These are phyloP conservation scores for Lamproptera curius DNA, from an alignment of 2,888 invertebrate genomes.

Conservation along the genomic window DNA sequence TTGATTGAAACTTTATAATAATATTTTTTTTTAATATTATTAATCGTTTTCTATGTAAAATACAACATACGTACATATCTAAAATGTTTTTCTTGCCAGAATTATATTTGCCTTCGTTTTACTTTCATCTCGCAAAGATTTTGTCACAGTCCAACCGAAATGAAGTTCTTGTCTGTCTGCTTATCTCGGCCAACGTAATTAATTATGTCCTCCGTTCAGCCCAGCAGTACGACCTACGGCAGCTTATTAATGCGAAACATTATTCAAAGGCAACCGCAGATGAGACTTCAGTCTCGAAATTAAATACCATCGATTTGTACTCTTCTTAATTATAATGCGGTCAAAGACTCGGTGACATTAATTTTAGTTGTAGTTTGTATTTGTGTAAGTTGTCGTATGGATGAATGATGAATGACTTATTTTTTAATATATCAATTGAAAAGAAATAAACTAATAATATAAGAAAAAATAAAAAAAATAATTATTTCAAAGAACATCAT, in stretches of 20 bases:
- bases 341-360: no score
- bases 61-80: no score
- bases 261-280: conserved; percentile 67
- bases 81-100: no score
- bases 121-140: conserved; percentile 9
- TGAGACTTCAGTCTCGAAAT: conserved; percentile 55
- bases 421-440: background rate
- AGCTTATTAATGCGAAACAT: conserved; percentile 71
- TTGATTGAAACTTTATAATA: no score
- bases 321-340: conserved; percentile 13
- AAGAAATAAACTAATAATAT: background rate
- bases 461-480: background rate
- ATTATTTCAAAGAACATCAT: background rate
- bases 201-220: conserved; percentile 60
- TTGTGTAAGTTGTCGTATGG: background rate
- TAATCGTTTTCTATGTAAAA: no score
- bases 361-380: no score
- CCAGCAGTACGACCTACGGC: conserved; percentile 54
- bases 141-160: conserved; percentile 34
- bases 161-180: conserved; percentile 49
- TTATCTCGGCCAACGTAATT: conserved; percentile 51
- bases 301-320: conserved; percentile 52
- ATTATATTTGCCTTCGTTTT: no score
- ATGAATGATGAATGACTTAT: background rate
- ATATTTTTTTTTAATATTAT: no score